Evolutionary conservation across 92 coral and sea anemone species (phyloP).

Genomic region (Parazoanthus swiftii): DNA sequence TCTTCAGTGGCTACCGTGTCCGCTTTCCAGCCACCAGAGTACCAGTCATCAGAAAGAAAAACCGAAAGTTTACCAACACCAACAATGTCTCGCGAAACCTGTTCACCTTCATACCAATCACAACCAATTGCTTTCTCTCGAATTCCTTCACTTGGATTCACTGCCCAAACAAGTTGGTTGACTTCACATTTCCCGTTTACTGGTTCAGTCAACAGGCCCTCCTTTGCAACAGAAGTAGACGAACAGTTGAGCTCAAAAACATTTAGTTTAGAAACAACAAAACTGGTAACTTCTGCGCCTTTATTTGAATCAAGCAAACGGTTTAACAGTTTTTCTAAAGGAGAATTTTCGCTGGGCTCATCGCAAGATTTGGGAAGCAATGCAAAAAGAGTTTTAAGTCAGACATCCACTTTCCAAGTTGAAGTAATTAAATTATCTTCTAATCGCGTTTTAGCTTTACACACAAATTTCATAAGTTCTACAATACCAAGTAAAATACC

Average conservation of each 20-base stretch:
- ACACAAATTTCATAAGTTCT: not conserved
- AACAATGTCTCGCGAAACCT: not conserved
- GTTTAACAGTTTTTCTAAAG: not conserved
- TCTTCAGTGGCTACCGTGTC: not conserved
- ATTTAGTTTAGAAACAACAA: too few relatives aligned
- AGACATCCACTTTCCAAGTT: not conserved
- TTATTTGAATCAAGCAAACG: not conserved
- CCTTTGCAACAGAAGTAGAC: not conserved
- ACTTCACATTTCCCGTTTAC: not conserved
- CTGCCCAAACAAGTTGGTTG: not conserved
- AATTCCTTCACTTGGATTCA: not conserved
- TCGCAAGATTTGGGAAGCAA: not conserved
- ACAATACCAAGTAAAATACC: not conserved
- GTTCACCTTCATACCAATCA: not conserved
- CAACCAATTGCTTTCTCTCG: not conserved
- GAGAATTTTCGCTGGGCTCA: not conserved
- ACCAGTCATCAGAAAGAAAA: not conserved
- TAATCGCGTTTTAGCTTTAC: not conserved
- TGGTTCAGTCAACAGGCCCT: not conserved
- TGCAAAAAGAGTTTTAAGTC: not conserved
- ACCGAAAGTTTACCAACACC: not conserved
- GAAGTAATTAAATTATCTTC: not conserved
- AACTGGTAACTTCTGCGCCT: not conserved
- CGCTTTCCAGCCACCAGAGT: not conserved
- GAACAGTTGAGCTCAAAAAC: not conserved